Base-by-base conservation (phyloP, 2,797 vertebrate genomes). In the Phoebastria nigripes region DNA sequence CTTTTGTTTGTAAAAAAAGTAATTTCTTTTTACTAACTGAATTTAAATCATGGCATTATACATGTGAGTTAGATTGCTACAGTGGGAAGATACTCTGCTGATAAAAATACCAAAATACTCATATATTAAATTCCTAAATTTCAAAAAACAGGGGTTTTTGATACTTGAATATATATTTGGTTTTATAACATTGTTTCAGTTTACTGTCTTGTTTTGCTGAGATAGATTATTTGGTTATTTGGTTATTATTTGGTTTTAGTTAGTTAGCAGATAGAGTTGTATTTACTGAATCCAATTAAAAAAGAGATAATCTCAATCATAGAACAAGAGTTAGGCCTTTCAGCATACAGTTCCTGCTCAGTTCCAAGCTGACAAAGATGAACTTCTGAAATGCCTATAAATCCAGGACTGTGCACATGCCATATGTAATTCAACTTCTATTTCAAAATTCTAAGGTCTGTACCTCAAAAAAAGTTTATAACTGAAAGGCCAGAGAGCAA, bases 141-240 rank as follows among this genome's bases (percentile, higher is more conserved):
- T n/a, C 6, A 72, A 74, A 79, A 54, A 21, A 2, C 1, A 9
- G 19, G 2, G 0, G 0, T 4, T 33, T 85, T 82, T 58, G 6
- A 29, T 52, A 41, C 15, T 82, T 71, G 8, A 67, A 19, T 62
- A 58, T 28, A 2, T 71, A n/a, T 76, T 92, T 92, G 18, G 20
- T 41, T 82, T 85, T 71, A 65, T 56, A 74, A 28, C 4, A 9
- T 35, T 61, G 1, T 59, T 91, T 89, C n/a, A 44, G 4, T 39
- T 78, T 76, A 65, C 20, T 25, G 51, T 17, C 25, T 89, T 69
- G 15, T 79, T 76, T 92, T 72, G 17, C 26, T 62, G 15, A 49
- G 21, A 4, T 9, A 24, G 16, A 52, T 86, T 82, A 26, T 42
- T 84, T 66, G 29, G n/a, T 55, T 37, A 37, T 37, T 37, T 37